Conservation (phyloP, 2,113 vertebrate species). For the Physeter macrocephalus region DNA sequence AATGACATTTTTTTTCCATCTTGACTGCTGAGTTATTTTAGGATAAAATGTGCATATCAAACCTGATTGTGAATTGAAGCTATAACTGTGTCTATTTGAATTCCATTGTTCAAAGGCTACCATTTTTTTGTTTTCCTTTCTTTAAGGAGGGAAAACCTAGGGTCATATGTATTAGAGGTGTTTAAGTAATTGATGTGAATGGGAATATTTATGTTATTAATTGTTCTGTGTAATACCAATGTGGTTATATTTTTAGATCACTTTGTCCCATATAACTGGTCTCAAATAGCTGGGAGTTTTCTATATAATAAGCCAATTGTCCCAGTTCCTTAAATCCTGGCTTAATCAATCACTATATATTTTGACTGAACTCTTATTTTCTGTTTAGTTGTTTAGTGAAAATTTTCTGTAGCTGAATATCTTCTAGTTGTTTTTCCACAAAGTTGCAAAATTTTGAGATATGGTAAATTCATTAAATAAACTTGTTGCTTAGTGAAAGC, state of each 20-base stretch:
- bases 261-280: neutral
- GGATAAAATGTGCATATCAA: neutral
- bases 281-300: neutral
- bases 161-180: neutral
- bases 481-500: neutral
- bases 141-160: neutral
- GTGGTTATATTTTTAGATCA: neutral
- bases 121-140: neutral
- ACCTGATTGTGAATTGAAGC: neutral
- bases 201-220: neutral
- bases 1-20: neutral
- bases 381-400: neutral
- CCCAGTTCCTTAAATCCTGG: neutral
- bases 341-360: neutral
- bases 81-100: neutral
- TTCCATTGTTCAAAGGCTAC: neutral
- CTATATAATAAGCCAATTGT: neutral
- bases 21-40: neutral
- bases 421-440: neutral
- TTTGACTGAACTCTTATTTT: neutral
- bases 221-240: neutral
- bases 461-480: neutral
- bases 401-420: neutral
- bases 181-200: neutral
- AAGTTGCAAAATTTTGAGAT: neutral